A percentile compares a stretch with the other conserved stretches of the same genome.
These are phyloP conservation scores for Aspidapion aeneum DNA, from an alignment of 2,888 invertebrate genomes.

Conservation along the genomic window DNA sequence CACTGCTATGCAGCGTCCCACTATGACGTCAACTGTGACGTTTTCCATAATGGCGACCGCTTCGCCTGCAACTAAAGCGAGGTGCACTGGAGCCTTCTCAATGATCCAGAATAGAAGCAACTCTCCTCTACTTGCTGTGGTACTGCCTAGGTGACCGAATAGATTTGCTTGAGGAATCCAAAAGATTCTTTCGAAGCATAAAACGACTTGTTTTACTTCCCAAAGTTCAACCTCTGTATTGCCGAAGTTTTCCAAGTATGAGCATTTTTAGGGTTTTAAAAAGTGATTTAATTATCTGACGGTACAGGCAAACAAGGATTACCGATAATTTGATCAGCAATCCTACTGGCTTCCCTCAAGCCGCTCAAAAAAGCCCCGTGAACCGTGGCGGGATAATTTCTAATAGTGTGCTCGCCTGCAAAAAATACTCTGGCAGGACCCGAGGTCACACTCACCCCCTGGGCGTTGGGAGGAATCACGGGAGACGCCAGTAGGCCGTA, in stretches of 20 bases:
- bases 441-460: conserved; percentile 44
- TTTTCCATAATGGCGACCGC: conserved; percentile 96
- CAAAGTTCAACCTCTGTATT: conserved; percentile 92
- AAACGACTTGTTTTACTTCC: conserved; percentile 93
- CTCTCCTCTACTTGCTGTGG: conserved; percentile 93
- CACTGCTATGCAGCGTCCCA: conserved; percentile 93
- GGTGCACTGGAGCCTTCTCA: conserved; percentile 88
- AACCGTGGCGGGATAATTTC: conserved; percentile 97
- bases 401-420: conserved; percentile 95
- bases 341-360: conserved; percentile 89
- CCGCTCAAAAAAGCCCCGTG: conserved; percentile 98
- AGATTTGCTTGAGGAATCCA: conserved; percentile 94
- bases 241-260: conserved; percentile 97
- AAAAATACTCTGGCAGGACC: conserved; percentile 61
- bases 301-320: conserved; percentile 62
- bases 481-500: conserved; percentile 95
- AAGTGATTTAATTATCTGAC: conserved; percentile 37
- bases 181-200: conserved; percentile 96
- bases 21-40: conserved; percentile 95
- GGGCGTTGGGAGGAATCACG: conserved; percentile 65
- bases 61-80: conserved; percentile 94
- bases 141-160: conserved; percentile 96
- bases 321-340: conserved; percentile 86
- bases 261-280: no score
- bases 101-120: conserved; percentile 98